Evolutionary conservation across 1,140 invertebrate genomes (phyloP).

Genomic region (Sycophila sp.): DNA sequence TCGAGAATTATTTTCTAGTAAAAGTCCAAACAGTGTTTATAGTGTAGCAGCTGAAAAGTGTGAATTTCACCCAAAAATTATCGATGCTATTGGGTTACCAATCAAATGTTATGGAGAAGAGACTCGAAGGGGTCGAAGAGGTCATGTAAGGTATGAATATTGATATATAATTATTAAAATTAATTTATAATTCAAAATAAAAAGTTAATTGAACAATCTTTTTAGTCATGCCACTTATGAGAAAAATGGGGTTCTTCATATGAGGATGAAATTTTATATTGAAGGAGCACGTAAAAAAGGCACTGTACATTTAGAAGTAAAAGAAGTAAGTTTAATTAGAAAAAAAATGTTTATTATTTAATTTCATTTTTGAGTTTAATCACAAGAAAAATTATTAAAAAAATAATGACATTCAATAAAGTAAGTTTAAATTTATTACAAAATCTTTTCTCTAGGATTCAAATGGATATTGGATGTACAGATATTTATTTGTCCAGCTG

Average conservation of each 20-base stretch:
- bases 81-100: conserved; percentile 83
- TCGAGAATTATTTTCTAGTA: conserved; percentile 85
- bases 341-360: conserved; percentile 27
- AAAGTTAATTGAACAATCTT: neutral
- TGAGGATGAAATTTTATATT: conserved; percentile 91
- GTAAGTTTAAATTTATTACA: too few species aligned
- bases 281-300: conserved; percentile 82
- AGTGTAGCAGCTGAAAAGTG: conserved; percentile 80
- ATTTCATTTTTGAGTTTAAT: conserved; percentile 1
- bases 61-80: conserved; percentile 74
- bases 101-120: conserved; percentile 90
- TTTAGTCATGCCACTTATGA: conserved; percentile 79
- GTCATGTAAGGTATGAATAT: conserved; percentile 70
- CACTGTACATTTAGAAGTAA: conserved; percentile 86
- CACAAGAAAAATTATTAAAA: too few species aligned
- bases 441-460: conserved; percentile 73
- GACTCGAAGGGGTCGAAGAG: conserved; percentile 73
- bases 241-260: conserved; percentile 78
- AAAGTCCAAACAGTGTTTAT: conserved; percentile 88
- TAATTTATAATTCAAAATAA: conserved; percentile 1
- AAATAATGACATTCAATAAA: too few species aligned
- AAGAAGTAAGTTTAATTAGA: conserved; percentile 77
- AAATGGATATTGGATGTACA: conserved; percentile 80
- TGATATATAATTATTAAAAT: conserved; percentile 3
- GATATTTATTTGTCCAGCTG: conserved; percentile 85